A percentile compares a stretch with the other conserved stretches of the same genome.
phyloP scores from a whole-genome alignment of 2,113 vertebrate genomes.

The Daboia siamensis region DNA sequence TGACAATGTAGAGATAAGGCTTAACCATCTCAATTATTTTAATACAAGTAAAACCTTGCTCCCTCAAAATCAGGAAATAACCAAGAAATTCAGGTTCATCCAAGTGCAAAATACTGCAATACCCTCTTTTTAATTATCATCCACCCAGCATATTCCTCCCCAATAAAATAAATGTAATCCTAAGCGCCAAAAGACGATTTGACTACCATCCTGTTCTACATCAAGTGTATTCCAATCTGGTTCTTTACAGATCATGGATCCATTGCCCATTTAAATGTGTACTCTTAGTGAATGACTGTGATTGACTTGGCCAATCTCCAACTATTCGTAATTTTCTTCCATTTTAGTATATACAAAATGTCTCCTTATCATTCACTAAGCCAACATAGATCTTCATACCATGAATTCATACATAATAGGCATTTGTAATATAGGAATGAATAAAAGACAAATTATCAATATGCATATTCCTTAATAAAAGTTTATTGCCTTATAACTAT shows the following conservation, averaged over 20 bases:
- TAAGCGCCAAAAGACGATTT: background rate
- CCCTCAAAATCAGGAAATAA: background rate
- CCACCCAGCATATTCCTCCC: background rate
- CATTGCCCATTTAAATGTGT: background rate
- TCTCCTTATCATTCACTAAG: background rate
- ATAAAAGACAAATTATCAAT: slow-evolving; percentile 50
- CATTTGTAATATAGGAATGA: slow-evolving; percentile 24
- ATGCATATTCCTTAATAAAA: slow-evolving; percentile 67
- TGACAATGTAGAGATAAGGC: background rate
- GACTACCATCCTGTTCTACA: background rate
- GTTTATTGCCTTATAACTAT: slow-evolving; percentile 67
- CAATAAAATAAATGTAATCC: background rate
- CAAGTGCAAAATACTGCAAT: background rate
- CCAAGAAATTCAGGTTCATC: background rate
- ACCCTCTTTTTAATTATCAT: background rate
- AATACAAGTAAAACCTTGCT: background rate
- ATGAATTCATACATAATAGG: background rate
- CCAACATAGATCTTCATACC: background rate
- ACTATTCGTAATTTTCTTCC: background rate
- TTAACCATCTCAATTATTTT: background rate
- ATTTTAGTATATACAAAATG: background rate
- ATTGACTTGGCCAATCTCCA: background rate
- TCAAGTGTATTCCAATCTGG: background rate
- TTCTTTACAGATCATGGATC: background rate
- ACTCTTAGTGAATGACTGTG: background rate